phyloP scores from a whole-genome alignment of 2,113 vertebrate genomes.

The Scatophagus argus region DNA sequence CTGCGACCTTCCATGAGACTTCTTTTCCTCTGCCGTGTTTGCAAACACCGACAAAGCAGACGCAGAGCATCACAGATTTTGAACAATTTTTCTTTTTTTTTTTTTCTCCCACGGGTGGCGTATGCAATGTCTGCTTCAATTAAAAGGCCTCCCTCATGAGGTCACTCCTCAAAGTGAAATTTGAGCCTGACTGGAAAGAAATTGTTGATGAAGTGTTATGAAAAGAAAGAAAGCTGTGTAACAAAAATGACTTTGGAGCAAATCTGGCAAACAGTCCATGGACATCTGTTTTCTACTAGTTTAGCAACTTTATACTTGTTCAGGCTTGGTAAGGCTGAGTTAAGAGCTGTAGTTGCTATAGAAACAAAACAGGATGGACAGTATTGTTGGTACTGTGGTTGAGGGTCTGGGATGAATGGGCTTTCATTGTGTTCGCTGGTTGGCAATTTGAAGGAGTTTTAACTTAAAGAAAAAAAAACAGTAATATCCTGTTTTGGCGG shows the following conservation, averaged over 20 bases:
- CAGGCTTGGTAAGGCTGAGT: constrained; percentile 62
- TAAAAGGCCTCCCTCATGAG: constrained; percentile 57
- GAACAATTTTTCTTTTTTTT: constrained; percentile 43
- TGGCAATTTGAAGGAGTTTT: constrained; percentile 49
- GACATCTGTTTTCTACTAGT: constrained; percentile 77
- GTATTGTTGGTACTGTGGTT: constrained; percentile 56
- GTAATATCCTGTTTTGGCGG: constrained; percentile 80
- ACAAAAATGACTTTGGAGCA: constrained; percentile 61
- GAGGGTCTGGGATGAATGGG: constrained; percentile 64
- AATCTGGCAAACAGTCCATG: constrained; percentile 51
- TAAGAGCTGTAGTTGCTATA: constrained; percentile 76
- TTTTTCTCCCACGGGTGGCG: constrained; percentile 22
- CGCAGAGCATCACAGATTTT: constrained; percentile 50
- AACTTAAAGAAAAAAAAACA: constrained; percentile 49
- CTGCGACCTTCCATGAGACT: constrained; percentile 53
- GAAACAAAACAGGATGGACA: constrained; percentile 83
- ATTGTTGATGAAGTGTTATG: constrained; percentile 69
- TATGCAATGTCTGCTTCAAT: constrained; percentile 59
- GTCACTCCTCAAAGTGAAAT: constrained; percentile 66
- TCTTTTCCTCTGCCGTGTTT: constrained; percentile 56
- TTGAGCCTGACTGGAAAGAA: constrained; percentile 53
- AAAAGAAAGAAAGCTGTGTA: constrained; percentile 62
- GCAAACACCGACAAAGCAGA: constrained; percentile 68
- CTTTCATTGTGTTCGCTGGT: constrained; percentile 64
- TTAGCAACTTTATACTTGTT: constrained; percentile 70